Evolutionary conservation across 2,797 vertebrate genomes (phyloP).

Genomic region (Halcyon badia): DNA sequence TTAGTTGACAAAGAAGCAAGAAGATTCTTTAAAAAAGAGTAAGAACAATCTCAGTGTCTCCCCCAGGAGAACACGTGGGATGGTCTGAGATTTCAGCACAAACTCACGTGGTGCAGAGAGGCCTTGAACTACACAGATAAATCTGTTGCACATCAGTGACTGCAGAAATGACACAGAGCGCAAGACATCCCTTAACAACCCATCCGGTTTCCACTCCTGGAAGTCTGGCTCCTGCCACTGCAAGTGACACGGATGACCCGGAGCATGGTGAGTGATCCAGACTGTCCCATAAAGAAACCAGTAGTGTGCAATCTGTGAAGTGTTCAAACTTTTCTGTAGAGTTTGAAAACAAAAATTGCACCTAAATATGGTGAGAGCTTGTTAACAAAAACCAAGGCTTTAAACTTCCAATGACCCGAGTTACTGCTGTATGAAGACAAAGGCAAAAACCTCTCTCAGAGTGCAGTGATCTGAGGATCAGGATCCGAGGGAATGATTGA

Average conservation of each 20-base stretch:
- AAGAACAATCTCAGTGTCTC: neutral
- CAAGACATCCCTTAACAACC: neutral
- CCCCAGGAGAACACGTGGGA: neutral
- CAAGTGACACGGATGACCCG: constrained; percentile 11
- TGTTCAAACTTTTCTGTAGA: neutral
- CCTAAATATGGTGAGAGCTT: neutral
- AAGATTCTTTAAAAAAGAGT: neutral
- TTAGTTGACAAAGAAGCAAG: neutral
- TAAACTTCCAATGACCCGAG: neutral
- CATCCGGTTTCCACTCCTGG: neutral
- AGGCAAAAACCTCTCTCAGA: neutral
- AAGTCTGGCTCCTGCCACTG: neutral
- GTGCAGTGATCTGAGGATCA: neutral
- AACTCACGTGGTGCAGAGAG: neutral
- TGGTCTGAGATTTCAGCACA: neutral
- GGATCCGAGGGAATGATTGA: neutral
- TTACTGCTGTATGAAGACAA: neutral
- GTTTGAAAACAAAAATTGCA: neutral
- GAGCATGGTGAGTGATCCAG: neutral
- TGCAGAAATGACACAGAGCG: neutral
- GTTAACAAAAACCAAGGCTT: neutral
- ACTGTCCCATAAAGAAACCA: neutral
- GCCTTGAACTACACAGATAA: constrained; percentile 1
- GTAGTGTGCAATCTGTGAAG: neutral
- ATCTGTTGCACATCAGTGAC: constrained; percentile 32